phyloP scores from a whole-genome alignment of 2,113 vertebrate genomes.

The Isichthys henryi region DNA sequence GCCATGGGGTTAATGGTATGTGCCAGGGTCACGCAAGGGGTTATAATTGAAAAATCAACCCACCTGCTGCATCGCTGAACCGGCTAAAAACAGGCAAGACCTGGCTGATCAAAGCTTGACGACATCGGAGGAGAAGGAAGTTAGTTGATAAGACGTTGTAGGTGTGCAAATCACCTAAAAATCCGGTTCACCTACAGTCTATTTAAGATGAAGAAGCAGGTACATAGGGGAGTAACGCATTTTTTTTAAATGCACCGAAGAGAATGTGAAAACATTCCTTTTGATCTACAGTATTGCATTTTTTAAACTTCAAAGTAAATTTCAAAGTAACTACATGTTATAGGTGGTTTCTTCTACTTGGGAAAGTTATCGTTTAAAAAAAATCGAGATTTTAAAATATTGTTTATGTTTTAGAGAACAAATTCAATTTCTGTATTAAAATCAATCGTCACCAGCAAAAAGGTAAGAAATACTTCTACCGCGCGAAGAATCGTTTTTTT shows the following conservation, averaged over 20 bases:
- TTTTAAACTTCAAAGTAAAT: neutral
- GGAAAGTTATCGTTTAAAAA: neutral
- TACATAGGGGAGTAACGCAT: neutral
- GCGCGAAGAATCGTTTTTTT: neutral
- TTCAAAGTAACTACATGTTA: neutral
- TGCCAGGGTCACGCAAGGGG: slow-evolving; percentile 11
- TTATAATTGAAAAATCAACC: slow-evolving; percentile 39
- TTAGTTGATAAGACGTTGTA: slow-evolving; percentile 4
- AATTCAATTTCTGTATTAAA: neutral
- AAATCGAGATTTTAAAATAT: neutral
- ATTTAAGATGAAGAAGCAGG: neutral
- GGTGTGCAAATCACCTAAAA: slow-evolving; percentile 4
- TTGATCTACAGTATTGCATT: neutral
- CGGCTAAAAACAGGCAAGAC: slow-evolving; percentile 37
- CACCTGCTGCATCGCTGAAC: slow-evolving; percentile 38
- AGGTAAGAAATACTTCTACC: neutral
- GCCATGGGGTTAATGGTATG: slow-evolving; percentile 27
- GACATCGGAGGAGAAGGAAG: slow-evolving; percentile 22
- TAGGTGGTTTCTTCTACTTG: neutral
- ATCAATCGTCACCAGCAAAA: neutral
- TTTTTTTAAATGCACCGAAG: neutral
- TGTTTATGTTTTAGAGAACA: neutral
- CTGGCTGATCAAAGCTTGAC: slow-evolving; percentile 39
- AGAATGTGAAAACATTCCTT: neutral
- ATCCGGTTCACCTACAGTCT: neutral